phyloP scores from a whole-genome alignment of 1,140 invertebrate genomes.

The Octopus bimaculoides region DNA sequence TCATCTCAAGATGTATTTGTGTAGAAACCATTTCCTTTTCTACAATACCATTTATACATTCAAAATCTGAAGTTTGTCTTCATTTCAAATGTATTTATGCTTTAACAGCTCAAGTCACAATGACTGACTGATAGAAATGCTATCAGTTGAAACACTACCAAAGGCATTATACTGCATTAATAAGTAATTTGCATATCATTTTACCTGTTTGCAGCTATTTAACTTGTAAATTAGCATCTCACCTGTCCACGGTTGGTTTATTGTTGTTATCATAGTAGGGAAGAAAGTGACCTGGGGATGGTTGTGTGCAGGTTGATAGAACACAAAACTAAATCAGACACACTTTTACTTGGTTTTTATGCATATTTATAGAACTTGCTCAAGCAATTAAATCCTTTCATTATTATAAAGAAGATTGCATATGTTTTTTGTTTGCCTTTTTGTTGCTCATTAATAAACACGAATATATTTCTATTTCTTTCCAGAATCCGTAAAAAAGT shows the following conservation, averaged over 20 bases:
- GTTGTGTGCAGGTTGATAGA: too few species aligned
- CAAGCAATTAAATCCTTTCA: background rate
- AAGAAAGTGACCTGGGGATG: too few species aligned
- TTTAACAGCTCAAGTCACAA: background rate
- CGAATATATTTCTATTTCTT: constrained; percentile 49
- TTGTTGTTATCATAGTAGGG: too few species aligned
- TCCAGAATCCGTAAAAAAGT: constrained; percentile 70
- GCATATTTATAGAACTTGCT: background rate
- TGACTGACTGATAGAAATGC: too few species aligned
- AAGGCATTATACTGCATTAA: background rate
- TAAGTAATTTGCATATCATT: background rate
- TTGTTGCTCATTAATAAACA: constrained; percentile 61
- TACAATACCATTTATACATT: background rate
- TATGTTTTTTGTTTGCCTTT: constrained; percentile 13
- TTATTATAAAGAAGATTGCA: background rate
- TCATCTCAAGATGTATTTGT: too few species aligned
- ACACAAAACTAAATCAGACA: too few species aligned
- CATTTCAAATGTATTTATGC: background rate
- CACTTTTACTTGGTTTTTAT: background rate
- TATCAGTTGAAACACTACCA: too few species aligned
- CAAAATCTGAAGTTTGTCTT: background rate
- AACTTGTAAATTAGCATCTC: background rate
- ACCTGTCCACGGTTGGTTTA: background rate
- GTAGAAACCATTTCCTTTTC: background rate
- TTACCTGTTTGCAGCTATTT: background rate